phyloP scores from a whole-genome alignment of 1,140 invertebrate genomes.

The Drosophila parvula region DNA sequence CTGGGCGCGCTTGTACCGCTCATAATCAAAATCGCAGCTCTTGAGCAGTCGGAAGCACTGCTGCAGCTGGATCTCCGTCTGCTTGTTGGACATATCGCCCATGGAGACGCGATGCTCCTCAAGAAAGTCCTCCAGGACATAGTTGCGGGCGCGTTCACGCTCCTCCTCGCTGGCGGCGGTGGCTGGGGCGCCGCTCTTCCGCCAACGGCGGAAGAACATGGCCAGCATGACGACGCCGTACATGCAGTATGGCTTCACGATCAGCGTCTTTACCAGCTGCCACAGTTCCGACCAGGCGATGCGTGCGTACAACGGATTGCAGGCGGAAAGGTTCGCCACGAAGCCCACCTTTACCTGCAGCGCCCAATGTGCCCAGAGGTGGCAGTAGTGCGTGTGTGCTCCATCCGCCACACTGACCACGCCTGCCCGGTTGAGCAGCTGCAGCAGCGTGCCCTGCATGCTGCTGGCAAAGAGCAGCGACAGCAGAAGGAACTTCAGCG shows the following conservation, averaged over 20 bases:
- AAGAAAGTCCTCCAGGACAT: conserved; percentile 81
- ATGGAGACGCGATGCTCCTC: conserved; percentile 82
- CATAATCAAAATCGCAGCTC: conserved; percentile 76
- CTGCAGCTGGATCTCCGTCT: conserved; percentile 74
- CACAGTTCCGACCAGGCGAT: conserved; percentile 70
- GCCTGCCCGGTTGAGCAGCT: conserved; percentile 61
- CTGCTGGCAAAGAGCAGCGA: conserved; percentile 64
- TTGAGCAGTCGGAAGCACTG: conserved; percentile 72
- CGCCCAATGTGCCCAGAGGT: conserved; percentile 73
- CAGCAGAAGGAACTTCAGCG: conserved; percentile 67
- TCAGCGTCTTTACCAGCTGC: conserved; percentile 75
- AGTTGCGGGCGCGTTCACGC: conserved; percentile 77
- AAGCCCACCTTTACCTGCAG: conserved; percentile 74
- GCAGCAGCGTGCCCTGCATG: conserved; percentile 63
- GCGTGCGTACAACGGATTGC: conserved; percentile 70
- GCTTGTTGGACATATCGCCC: conserved; percentile 75
- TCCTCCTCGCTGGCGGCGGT: conserved; percentile 56
- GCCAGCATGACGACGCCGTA: conserved; percentile 82
- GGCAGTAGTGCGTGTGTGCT: conserved; percentile 57
- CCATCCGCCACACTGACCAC: conserved; percentile 49
- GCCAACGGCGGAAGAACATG: conserved; percentile 81
- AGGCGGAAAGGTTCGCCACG: conserved; percentile 68
- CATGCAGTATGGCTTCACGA: conserved; percentile 80
- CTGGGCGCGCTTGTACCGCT: conserved; percentile 74
- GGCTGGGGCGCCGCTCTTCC: conserved; percentile 61